These are phyloP conservation scores for Crypturellus undulatus DNA, from an alignment of 2,113 vertebrate species.

Conservation along the genomic window DNA sequence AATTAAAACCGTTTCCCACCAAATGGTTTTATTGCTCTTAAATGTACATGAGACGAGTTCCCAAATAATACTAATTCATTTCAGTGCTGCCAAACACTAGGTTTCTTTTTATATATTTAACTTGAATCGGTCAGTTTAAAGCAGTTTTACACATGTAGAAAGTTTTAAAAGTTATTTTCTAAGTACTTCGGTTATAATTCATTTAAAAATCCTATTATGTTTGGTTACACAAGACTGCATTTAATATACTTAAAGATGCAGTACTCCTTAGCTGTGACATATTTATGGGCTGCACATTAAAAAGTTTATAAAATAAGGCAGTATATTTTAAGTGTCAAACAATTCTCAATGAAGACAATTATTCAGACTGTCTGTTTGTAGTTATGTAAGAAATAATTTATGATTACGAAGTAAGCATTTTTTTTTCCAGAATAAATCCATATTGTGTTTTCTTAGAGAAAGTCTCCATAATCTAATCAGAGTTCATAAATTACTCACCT, in stretches of 20 bases:
- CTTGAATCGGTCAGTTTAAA: conserved; percentile 65
- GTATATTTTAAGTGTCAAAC: conserved; percentile 79
- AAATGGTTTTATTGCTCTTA: conserved; percentile 32
- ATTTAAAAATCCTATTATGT: conserved; percentile 85
- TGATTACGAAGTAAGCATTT: conserved; percentile 66
- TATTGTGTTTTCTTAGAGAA: conserved; percentile 71
- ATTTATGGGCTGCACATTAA: conserved; percentile 79
- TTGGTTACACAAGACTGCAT: conserved; percentile 84
- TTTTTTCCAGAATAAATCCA: conserved; percentile 49
- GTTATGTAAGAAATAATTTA: conserved; percentile 80
- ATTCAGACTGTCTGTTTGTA: conserved; percentile 77
- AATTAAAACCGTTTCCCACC: background rate
- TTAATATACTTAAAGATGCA: conserved; percentile 83
- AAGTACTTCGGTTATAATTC: conserved; percentile 80
- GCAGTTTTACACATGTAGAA: conserved; percentile 72
- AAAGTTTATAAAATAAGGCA: conserved; percentile 80
- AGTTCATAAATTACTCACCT: conserved; percentile 68
- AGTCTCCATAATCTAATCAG: conserved; percentile 51
- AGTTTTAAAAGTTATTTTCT: conserved; percentile 78
- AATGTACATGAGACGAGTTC: background rate
- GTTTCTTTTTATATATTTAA: conserved; percentile 45
- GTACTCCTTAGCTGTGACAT: conserved; percentile 77
- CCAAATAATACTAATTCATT: background rate
- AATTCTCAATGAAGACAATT: conserved; percentile 74
- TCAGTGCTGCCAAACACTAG: conserved; percentile 16